Evolutionary conservation across 2,888 invertebrate species (phyloP).

Genomic region (Orchesellides sinensis): DNA sequence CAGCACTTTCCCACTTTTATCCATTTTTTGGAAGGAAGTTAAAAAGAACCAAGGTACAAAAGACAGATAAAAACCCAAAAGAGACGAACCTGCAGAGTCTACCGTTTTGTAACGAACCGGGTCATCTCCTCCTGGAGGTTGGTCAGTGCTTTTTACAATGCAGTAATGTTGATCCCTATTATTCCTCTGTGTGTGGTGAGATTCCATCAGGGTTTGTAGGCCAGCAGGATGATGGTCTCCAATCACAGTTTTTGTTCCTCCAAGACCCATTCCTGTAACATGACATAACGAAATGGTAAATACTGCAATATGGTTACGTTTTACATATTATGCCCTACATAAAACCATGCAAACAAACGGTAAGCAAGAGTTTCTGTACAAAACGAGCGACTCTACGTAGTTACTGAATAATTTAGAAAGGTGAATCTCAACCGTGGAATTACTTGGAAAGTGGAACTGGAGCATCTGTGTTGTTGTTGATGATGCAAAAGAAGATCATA

Average conservation of each 20-base stretch:
- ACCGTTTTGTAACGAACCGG: constrained; percentile 66
- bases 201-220: constrained; percentile 65
- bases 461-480: no score
- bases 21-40: not conserved
- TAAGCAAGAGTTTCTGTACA: no score
- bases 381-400: no score
- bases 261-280: constrained; percentile 67
- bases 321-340: no score
- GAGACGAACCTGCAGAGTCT: constrained; percentile 65
- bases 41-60: not conserved
- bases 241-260: constrained; percentile 73
- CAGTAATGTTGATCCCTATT: constrained; percentile 71
- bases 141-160: constrained; percentile 70
- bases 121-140: constrained; percentile 58
- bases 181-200: constrained; percentile 65
- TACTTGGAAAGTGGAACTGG: no score
- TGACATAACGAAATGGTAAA: no score
- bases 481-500: no score
- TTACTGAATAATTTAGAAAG: no score
- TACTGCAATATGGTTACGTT: no score
- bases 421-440: no score
- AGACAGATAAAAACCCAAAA: not conserved
- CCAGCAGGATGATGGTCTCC: constrained; percentile 69
- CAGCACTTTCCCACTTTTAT: not conserved
- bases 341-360: no score